Conservation (phyloP, 2,113 vertebrate species). For the Periophthalmodon schlosseri region DNA sequence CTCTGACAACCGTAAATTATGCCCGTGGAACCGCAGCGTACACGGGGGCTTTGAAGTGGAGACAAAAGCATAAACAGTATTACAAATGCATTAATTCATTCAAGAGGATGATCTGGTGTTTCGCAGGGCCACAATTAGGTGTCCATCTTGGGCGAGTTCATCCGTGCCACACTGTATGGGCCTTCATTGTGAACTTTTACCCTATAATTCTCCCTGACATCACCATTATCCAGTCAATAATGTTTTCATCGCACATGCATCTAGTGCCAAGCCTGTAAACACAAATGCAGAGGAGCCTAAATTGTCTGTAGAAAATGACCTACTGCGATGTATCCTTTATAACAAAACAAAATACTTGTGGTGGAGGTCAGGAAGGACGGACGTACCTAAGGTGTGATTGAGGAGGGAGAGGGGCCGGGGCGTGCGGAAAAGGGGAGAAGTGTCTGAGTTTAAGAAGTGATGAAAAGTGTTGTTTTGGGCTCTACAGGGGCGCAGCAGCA, state of each 20-base stretch:
- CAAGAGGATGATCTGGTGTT: slow-evolving; percentile 66
- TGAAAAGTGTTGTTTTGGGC: slow-evolving; percentile 58
- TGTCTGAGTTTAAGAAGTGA: slow-evolving; percentile 58
- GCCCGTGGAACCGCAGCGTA: slow-evolving; percentile 64
- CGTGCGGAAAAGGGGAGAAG: slow-evolving; percentile 33
- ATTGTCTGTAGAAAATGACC: slow-evolving; percentile 13
- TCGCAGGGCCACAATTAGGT: slow-evolving; percentile 47
- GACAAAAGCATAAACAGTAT: slow-evolving; percentile 76
- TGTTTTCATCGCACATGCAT: slow-evolving; percentile 31
- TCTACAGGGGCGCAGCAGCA: slow-evolving; percentile 50
- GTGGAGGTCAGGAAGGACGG: slow-evolving; percentile 52
- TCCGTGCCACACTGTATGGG: slow-evolving; percentile 37
- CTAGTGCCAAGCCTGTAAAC: slow-evolving; percentile 13
- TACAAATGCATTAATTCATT: slow-evolving; percentile 77
- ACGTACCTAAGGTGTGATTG: slow-evolving; percentile 15
- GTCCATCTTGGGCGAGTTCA: slow-evolving; percentile 55
- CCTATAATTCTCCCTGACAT: slow-evolving; percentile 62
- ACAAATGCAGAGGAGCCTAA: slow-evolving; percentile 25
- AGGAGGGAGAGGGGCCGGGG: slow-evolving; percentile 16
- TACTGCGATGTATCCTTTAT: slow-evolving; percentile 17
- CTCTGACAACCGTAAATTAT: slow-evolving; percentile 82
- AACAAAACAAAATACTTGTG: slow-evolving; percentile 55
- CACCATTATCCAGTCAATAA: slow-evolving; percentile 64
- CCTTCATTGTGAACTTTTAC: slow-evolving; percentile 52
- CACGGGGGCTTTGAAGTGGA: slow-evolving; percentile 64